Evolutionary conservation across 2,888 invertebrate genomes (phyloP).

Genomic region (Prenolepis imparis): DNA sequence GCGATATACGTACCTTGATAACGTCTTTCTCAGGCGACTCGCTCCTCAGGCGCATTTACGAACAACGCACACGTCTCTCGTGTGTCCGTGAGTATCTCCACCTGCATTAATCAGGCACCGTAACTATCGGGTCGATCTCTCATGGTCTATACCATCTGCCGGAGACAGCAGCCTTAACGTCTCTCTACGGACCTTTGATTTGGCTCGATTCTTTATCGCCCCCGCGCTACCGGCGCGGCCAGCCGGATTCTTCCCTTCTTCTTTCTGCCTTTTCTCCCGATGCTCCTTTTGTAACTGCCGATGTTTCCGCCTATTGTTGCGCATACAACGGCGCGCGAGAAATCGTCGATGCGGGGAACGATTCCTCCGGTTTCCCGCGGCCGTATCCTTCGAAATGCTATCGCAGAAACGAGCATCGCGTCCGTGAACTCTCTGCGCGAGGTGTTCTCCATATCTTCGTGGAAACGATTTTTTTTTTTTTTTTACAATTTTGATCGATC

Average conservation of each 20-base stretch:
- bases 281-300: constrained; percentile 74
- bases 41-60: constrained; percentile 46
- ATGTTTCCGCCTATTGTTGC: constrained; percentile 77
- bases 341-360: constrained; percentile 68
- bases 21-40: constrained; percentile 48
- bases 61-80: neutral
- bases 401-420: constrained; percentile 36
- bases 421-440: constrained; percentile 32
- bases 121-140: constrained; percentile 74
- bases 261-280: constrained; percentile 57
- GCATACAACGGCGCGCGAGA: constrained; percentile 61
- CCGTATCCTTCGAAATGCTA: constrained; percentile 33
- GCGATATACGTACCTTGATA: constrained; percentile 46
- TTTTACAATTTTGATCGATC: neutral
- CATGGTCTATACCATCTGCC: constrained; percentile 65
- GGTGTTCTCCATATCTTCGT: constrained; percentile 22
- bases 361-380: constrained; percentile 69
- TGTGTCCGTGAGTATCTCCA: constrained; percentile 63
- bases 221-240: constrained; percentile 54
- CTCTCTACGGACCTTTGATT: constrained; percentile 72
- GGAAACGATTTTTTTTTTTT: neutral
- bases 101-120: constrained; percentile 75
- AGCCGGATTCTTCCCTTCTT: constrained; percentile 54
- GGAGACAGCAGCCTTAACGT: constrained; percentile 69
- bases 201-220: constrained; percentile 74